Conservation (phyloP, 2,888 invertebrate species). For the Laspeyria flexula region DNA sequence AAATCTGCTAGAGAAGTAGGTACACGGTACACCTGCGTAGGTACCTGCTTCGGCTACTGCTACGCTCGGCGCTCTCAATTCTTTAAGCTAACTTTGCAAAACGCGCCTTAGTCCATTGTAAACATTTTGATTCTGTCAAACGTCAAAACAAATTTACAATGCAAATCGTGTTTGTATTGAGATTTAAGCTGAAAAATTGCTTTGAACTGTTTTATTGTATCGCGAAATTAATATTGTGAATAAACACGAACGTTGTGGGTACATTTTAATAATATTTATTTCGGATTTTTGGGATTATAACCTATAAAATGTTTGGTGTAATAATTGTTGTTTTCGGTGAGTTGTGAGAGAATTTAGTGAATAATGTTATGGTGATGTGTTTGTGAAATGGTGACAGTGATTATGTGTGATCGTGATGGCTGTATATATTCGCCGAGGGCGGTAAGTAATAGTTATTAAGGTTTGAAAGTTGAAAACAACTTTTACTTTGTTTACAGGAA, state of each 20-base stretch:
- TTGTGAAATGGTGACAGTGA: slow-evolving; percentile 12
- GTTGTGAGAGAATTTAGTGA: slow-evolving; percentile 15
- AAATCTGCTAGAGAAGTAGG: too few relatives aligned
- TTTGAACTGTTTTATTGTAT: not conserved
- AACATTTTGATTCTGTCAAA: slow-evolving; percentile 49
- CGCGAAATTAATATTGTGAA: not conserved
- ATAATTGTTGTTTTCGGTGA: slow-evolving; percentile 16
- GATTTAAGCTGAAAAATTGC: slow-evolving; percentile 7
- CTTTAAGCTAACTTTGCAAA: slow-evolving; percentile 7
- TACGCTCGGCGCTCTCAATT: too few relatives aligned
- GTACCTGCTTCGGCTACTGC: too few relatives aligned
- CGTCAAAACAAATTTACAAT: slow-evolving; percentile 44
- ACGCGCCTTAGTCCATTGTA: slow-evolving; percentile 36
- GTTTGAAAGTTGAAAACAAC: slow-evolving; percentile 18
- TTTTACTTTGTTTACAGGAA: slow-evolving; percentile 4
- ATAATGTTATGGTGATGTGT: slow-evolving; percentile 8
- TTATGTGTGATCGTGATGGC: slow-evolving; percentile 5
- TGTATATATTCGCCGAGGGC: slow-evolving; percentile 5
- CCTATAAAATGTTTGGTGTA: slow-evolving; percentile 32
- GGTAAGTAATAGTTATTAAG: slow-evolving; percentile 44
- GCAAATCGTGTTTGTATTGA: slow-evolving; percentile 8
- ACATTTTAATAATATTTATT: not conserved
- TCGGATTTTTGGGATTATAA: slow-evolving; percentile 26
- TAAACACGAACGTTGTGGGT: not conserved
- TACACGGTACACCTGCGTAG: too few relatives aligned